These are phyloP conservation scores for Amiota communis DNA, from an alignment of 2,888 invertebrate species.

Conservation along the genomic window DNA sequence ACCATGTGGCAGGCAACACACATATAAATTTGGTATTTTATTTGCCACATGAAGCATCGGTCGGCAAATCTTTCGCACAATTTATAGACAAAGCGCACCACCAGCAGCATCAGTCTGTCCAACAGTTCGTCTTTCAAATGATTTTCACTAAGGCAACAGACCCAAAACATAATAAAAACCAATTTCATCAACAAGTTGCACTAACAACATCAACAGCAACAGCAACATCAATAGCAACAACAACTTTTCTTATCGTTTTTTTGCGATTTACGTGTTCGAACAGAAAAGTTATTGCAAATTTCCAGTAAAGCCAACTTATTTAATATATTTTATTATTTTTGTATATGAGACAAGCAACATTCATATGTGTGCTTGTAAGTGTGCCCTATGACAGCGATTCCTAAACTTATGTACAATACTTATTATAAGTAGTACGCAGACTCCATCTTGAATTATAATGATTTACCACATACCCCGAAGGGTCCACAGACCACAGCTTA, in stretches of 20 bases:
- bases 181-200: conserved; percentile 28
- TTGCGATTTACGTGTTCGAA: conserved; percentile 28
- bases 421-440: no score
- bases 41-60: conserved; percentile 11
- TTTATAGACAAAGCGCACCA: conserved; percentile 16
- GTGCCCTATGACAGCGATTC: no score
- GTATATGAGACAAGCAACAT: no score
- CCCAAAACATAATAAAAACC: conserved; percentile 19
- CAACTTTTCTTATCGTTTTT: conserved; percentile 18
- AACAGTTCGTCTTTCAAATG: conserved; percentile 14
- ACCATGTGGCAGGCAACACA: conserved; percentile 4
- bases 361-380: neutral
- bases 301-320: conserved; percentile 15
- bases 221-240: neutral
- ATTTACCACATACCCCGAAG: no score
- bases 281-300: conserved; percentile 29
- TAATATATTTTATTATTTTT: neutral
- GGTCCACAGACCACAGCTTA: no score
- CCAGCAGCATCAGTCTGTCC: conserved; percentile 5
- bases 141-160: conserved; percentile 17
- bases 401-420: no score
- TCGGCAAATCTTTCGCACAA: conserved; percentile 18
- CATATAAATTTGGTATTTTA: conserved; percentile 28
- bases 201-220: conserved; percentile 3
- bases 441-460: no score